Conservation (phyloP, 2,797 vertebrate species). For the Hippopotamyrus pictus region DNA sequence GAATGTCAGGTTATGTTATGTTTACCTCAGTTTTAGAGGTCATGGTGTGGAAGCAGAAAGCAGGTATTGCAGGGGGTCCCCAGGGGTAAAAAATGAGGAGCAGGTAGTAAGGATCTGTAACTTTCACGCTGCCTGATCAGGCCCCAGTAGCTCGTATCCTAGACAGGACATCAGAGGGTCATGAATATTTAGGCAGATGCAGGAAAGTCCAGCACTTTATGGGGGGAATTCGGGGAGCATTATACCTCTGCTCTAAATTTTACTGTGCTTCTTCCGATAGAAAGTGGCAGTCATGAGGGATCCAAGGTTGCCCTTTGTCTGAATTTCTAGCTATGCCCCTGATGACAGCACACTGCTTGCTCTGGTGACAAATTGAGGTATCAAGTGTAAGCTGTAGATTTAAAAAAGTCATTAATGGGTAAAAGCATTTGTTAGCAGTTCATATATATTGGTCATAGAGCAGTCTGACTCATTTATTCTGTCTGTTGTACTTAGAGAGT, state of each 20-base stretch:
- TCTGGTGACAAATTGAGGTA: neutral
- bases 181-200: neutral
- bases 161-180: neutral
- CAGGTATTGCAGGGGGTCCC: neutral
- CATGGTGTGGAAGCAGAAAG: neutral
- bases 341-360: neutral
- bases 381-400: neutral
- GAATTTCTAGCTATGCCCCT: neutral
- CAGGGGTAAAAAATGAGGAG: neutral
- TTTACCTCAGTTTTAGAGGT: neutral
- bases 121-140: neutral
- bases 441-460: neutral
- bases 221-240: neutral
- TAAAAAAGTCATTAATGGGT: neutral
- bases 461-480: neutral
- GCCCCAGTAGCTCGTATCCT: neutral
- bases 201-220: neutral
- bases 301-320: neutral
- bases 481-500: neutral
- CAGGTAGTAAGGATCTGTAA: neutral
- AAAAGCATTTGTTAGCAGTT: neutral
- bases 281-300: neutral
- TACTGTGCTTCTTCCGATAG: neutral
- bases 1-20: neutral
- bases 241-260: neutral